phyloP scores from a whole-genome alignment of 2,888 invertebrate species.

The Syrista parreyssii region DNA sequence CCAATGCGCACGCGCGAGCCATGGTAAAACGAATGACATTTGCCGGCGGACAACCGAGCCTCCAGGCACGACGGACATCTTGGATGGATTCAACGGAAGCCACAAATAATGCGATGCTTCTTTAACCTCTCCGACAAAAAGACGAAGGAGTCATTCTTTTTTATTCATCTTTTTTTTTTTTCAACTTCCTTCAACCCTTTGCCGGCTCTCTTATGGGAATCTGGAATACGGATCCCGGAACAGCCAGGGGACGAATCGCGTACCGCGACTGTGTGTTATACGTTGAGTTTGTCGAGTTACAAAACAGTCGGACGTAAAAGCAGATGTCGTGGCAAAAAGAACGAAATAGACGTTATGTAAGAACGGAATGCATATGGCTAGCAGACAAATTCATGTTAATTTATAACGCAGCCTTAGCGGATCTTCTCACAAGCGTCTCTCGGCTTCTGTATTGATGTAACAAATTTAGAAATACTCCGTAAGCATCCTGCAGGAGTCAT shows the following conservation, averaged over 20 bases:
- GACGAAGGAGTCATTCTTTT: background rate
- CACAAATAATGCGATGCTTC: slow-evolving; percentile 20
- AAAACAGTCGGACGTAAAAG: background rate
- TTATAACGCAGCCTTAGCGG: background rate
- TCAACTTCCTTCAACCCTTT: background rate
- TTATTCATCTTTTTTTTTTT: background rate
- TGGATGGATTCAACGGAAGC: slow-evolving; percentile 28
- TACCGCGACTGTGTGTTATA: background rate
- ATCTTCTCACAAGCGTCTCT: background rate
- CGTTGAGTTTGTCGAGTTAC: background rate
- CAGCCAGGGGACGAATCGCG: background rate
- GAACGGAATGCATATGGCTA: background rate
- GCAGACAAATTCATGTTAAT: background rate
- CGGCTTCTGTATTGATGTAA: background rate
- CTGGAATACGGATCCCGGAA: background rate
- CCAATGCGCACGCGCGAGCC: slow-evolving; percentile 20
- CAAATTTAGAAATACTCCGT: background rate
- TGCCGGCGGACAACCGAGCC: slow-evolving; percentile 26
- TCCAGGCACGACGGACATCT: slow-evolving; percentile 10
- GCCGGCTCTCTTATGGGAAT: background rate
- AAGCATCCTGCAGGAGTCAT: background rate
- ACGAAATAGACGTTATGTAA: background rate
- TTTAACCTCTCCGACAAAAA: background rate
- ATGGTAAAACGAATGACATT: slow-evolving; percentile 35
- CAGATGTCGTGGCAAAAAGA: background rate